These are phyloP conservation scores for Menura novaehollandiae DNA, from an alignment of 2,113 vertebrate species.

Conservation along the genomic window DNA sequence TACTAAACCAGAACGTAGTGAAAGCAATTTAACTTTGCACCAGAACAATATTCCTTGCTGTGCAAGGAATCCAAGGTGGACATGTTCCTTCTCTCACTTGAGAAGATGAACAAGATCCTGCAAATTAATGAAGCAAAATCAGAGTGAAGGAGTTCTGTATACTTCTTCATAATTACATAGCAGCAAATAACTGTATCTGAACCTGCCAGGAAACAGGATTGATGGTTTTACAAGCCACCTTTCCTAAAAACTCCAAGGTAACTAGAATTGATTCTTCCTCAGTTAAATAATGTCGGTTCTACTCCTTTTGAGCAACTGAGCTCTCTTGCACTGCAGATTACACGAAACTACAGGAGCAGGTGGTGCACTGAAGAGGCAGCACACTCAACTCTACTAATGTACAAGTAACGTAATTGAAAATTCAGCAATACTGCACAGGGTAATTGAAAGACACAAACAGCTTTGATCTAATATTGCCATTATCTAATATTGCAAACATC, in stretches of 20 bases:
- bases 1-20: not conserved
- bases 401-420: not conserved
- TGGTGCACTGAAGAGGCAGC: not conserved
- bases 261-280: not conserved
- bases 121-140: not conserved
- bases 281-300: not conserved
- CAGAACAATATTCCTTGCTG: not conserved
- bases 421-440: not conserved
- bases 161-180: not conserved
- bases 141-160: not conserved
- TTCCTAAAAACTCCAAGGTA: not conserved
- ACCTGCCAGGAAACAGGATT: not conserved
- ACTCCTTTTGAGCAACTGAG: not conserved
- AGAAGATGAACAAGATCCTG: not conserved
- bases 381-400: not conserved
- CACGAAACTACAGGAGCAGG: not conserved
- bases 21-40: not conserved
- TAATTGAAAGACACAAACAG: not conserved
- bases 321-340: not conserved
- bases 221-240: not conserved
- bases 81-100: not conserved
- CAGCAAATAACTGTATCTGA: not conserved
- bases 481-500: not conserved
- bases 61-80: not conserved
- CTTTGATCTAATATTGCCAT: constrained; percentile 21